Evolutionary conservation across 64 coral and sea anemone species (phyloP), one percentile per base, ranked within the genome.

Genomic region (Porites australiensis): DNA sequence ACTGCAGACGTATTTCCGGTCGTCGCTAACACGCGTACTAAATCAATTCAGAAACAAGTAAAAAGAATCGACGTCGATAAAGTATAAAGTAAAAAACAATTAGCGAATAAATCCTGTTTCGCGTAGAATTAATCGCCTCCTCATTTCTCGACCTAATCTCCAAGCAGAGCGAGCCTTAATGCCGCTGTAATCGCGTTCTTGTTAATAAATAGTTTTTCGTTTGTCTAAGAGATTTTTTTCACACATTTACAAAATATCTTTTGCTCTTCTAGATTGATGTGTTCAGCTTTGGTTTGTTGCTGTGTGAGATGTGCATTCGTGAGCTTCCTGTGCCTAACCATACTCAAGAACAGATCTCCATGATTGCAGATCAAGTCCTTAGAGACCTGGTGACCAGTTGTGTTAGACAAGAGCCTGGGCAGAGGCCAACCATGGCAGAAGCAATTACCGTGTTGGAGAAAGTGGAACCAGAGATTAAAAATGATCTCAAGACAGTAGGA

Each of bases 291-390:
- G 93, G 93, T 48, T 52, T 95, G 22, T 55, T 95, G 43, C 48
- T 95, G 12, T 95, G 93, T 68, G 93, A 95, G 57, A 90, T 95
- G 88, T 90, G 87, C n/a, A 95, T 95, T 18, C 87, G 93, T 6
- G 93, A 95, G 66, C 81, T 95, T 14, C 93, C 93, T 19, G 93
- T 95, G 0, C 93, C 93, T 51, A 15, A 72, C 16, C 79, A 90
- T 6, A 95, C 74, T 73, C 62, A 79, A 13, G 55, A 67, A 3
- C 93, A 95, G 59, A 12, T 95, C 5, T 61, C 82, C 7, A 13
- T 93, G 46, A 52, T 93, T 77, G 49, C 59, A 19, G 85, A 93
- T 87, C 58, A 44, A 75, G 60, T 27, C 44, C 27, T 87, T 6
- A 86, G 44, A 53, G 74, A 93, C 18, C 59, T 93, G 51, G 75